phyloP scores from a whole-genome alignment of 2,113 vertebrate species.

The Callionymus lyra region DNA sequence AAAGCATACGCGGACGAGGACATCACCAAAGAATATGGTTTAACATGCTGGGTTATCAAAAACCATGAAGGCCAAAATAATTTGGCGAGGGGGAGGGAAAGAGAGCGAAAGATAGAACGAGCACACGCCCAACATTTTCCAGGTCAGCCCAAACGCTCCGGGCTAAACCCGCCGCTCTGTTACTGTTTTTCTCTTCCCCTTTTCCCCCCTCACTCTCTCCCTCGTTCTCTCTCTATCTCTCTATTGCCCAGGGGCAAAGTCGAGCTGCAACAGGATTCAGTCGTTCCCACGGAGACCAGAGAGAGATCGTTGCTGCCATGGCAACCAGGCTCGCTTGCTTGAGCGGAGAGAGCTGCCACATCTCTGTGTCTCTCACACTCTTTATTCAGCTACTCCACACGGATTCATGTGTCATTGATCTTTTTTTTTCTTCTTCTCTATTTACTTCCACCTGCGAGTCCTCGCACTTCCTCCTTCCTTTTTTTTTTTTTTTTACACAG shows the following conservation, averaged over 20 bases:
- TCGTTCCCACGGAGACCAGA: conserved; percentile 68
- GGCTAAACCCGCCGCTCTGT: conserved; percentile 51
- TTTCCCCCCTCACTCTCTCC: conserved; percentile 1
- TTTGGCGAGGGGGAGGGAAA: conserved; percentile 1
- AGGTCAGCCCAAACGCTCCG: conserved; percentile 54
- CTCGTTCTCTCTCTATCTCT: conserved; percentile 11
- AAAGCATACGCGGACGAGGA: no score
- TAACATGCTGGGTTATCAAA: no score
- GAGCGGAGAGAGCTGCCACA: conserved; percentile 31
- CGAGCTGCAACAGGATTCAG: conserved; percentile 66
- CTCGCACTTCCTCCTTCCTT: background rate
- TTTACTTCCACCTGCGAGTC: conserved; percentile 3
- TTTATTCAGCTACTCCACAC: conserved; percentile 19
- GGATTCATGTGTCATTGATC: background rate
- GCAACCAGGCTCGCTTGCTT: conserved; percentile 63
- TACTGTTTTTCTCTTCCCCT: conserved; percentile 38
- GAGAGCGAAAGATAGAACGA: conserved; percentile 26
- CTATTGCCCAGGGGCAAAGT: conserved; percentile 54
- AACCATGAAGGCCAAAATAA: conserved; percentile 12
- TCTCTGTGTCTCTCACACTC: conserved; percentile 18
- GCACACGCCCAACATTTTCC: conserved; percentile 52
- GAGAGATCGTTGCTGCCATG: conserved; percentile 63
- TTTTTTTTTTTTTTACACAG: conserved; percentile 4
- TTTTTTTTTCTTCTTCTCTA: conserved; percentile 1
- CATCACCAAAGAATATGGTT: no score